These are phyloP conservation scores for Drosophila ohnishii DNA, from an alignment of 1,140 invertebrate genomes.

Conservation along the genomic window DNA sequence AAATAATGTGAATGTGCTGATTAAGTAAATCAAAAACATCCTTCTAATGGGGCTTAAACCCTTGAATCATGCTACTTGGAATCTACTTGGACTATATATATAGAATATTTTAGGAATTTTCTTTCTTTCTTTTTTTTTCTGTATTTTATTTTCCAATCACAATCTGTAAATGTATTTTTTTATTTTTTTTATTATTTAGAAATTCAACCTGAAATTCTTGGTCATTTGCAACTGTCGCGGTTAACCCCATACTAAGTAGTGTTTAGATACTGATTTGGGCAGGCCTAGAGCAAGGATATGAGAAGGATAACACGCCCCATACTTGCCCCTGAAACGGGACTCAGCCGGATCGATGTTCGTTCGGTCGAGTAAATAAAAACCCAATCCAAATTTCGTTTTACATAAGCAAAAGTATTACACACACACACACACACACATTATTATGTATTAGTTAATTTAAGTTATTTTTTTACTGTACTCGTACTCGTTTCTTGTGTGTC, in stretches of 20 bases:
- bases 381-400: conserved; percentile 33
- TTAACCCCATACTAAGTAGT: conserved; percentile 7
- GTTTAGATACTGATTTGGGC: conserved; percentile 12
- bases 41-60: background rate
- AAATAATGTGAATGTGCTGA: background rate
- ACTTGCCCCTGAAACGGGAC: conserved; percentile 32
- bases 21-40: background rate
- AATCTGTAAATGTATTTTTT: background rate
- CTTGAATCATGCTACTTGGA: background rate
- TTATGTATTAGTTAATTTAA: conserved; percentile 26
- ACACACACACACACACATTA: conserved; percentile 19
- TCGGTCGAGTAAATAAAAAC: background rate
- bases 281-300: conserved; percentile 18
- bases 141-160: conserved; percentile 11
- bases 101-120: background rate
- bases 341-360: conserved; percentile 4
- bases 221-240: conserved; percentile 2
- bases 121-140: too few species aligned
- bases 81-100: background rate
- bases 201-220: background rate
- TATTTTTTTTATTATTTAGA: background rate
- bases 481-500: conserved; percentile 41
- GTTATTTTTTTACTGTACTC: conserved; percentile 35
- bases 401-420: conserved; percentile 47
- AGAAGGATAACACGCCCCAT: conserved; percentile 18